Evolutionary conservation across 2,888 invertebrate genomes (phyloP), one percentile per base, ranked within the genome.

Genomic region (Macaria notata): DNA sequence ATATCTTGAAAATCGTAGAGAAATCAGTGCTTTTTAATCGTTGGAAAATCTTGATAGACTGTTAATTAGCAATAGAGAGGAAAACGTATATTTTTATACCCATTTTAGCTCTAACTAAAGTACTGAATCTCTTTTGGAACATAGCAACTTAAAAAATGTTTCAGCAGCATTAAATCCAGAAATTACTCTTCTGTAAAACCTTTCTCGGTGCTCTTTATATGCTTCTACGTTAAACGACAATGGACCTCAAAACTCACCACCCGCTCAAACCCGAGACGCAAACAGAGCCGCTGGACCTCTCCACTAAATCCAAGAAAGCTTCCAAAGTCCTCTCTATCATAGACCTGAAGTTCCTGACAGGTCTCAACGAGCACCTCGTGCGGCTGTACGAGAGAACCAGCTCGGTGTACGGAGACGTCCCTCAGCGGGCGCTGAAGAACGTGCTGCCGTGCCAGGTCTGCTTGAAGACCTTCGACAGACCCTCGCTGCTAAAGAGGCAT

Each of bases 381-480:
- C 83, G 86, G 55, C 61, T 91, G 31, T 90, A 90, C 56, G 87
- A 89, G 63, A 73, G 85, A n/a, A 84, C 87, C 0, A 79, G 71
- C 52, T 51, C 81, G 41, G 75, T 79, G 0, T 76, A 74, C 41
- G 31, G 77, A 74, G 47, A 65, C 63, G 46, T 4, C 64, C 64
- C 52, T 54, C 75, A 59, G 50, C 46, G 49, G 31, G 58, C 54
- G 0, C 19, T 58, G 58, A 90, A 89, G 73, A 88, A 84, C 42
- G 78, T 88, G 4, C 73, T 91, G 51, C 90, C 91, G 0, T 95
- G 95, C 70, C 93, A 93, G 44, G 93, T 93, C 0, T 95, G 95
- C 69, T 84, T 93, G 48, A 95, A 95, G 82, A 92, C 93, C 30
- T 95, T 95, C 69, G 95, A 95, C 69, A 82, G 95, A 46, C 95